Conservation (phyloP, 2,797 vertebrate species). For the Myioborus melanocephalus region DNA sequence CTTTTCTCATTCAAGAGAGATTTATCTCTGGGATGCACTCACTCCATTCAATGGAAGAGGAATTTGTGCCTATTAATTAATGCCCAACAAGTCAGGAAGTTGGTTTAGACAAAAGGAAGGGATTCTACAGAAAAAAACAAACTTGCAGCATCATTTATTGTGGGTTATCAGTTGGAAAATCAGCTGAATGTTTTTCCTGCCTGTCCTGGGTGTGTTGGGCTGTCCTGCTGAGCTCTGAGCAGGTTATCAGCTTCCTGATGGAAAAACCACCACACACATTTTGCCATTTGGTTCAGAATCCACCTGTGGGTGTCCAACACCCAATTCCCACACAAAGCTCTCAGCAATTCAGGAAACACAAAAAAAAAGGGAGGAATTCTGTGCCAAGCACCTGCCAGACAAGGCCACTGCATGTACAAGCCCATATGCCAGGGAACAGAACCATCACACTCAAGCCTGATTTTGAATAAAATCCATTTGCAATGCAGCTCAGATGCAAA, state of each 20-base stretch:
- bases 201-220: background rate
- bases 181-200: background rate
- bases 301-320: background rate
- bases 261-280: background rate
- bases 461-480: background rate
- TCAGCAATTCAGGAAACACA: background rate
- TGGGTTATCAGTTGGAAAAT: background rate
- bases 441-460: background rate
- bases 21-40: background rate
- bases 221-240: background rate
- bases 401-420: background rate
- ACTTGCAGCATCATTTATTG: background rate
- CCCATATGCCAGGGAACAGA: slow-evolving; percentile 18
- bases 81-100: background rate
- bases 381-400: background rate
- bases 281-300: background rate
- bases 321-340: background rate
- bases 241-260: background rate
- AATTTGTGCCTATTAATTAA: background rate
- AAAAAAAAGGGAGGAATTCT: background rate
- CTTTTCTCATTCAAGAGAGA: background rate
- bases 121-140: background rate
- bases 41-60: background rate
- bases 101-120: background rate
- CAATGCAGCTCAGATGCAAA: background rate